Evolutionary conservation across 2,113 vertebrate genomes (phyloP).

Genomic region (Lampris incognitus): DNA sequence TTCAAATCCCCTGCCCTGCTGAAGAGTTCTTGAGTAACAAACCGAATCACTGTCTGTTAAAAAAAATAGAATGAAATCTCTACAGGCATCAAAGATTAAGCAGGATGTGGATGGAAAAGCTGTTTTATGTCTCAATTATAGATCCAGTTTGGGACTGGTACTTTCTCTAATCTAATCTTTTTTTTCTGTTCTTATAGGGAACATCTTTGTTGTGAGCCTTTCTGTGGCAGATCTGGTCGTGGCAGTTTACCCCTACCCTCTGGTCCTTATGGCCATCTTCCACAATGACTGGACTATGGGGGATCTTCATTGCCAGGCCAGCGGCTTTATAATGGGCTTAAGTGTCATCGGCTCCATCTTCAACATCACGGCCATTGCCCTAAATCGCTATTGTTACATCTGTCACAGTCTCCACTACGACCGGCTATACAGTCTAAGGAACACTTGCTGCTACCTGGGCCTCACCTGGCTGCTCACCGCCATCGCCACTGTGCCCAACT

Average conservation of each 20-base stretch:
- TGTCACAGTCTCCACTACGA: constrained; percentile 81
- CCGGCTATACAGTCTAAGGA: constrained; percentile 79
- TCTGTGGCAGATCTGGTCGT: constrained; percentile 81
- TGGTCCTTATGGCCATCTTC: constrained; percentile 82
- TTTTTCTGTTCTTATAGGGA: constrained; percentile 71
- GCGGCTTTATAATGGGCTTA: constrained; percentile 84
- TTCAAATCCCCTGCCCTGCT: too few species aligned
- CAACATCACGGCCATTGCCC: constrained; percentile 80
- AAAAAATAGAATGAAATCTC: too few species aligned
- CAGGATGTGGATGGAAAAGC: not conserved
- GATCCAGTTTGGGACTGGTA: constrained; percentile 12
- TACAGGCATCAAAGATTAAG: constrained; percentile 18
- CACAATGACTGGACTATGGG: constrained; percentile 83
- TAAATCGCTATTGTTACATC: constrained; percentile 82
- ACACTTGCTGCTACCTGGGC: constrained; percentile 79
- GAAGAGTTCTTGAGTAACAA: too few species aligned
- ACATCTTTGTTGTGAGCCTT: constrained; percentile 84
- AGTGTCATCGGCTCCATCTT: constrained; percentile 84
- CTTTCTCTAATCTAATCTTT: constrained; percentile 26
- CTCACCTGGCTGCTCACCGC: constrained; percentile 82
- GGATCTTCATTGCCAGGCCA: constrained; percentile 81
- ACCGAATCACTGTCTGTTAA: too few species aligned
- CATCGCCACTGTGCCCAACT: constrained; percentile 81
- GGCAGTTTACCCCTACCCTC: constrained; percentile 82
- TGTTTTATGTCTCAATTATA: constrained; percentile 22